phyloP scores from a whole-genome alignment of 2,113 vertebrate genomes.

The Thunnus maccoyii region DNA sequence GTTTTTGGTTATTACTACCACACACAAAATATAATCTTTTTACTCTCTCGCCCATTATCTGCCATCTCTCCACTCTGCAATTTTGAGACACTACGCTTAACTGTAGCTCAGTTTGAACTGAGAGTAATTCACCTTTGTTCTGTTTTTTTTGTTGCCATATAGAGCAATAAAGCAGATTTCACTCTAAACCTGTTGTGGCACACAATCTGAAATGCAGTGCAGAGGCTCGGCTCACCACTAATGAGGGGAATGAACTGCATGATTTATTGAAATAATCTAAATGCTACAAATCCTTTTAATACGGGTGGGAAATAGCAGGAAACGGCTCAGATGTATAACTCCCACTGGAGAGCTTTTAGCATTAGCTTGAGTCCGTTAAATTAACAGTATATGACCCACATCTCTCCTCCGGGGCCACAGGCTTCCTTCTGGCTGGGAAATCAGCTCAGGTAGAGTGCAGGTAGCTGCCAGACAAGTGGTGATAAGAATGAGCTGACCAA shows the following conservation, averaged over 20 bases:
- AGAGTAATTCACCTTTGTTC: constrained; percentile 14
- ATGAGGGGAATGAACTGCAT: constrained; percentile 29
- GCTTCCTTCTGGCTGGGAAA: constrained; percentile 6
- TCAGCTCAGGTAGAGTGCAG: not conserved
- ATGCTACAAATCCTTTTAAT: constrained; percentile 41
- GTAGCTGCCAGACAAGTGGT: not conserved
- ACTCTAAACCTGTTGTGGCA: not conserved
- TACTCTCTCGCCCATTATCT: too few relatives aligned
- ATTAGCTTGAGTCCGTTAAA: constrained; percentile 39
- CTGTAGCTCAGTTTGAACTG: not conserved
- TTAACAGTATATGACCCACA: constrained; percentile 30
- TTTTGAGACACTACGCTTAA: not conserved
- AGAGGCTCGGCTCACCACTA: constrained; percentile 21
- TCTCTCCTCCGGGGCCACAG: constrained; percentile 18
- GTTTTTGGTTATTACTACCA: too few relatives aligned
- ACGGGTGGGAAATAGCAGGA: constrained; percentile 19
- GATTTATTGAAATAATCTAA: constrained; percentile 41
- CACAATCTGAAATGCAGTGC: not conserved
- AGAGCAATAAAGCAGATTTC: constrained; percentile 2
- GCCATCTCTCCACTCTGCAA: not conserved
- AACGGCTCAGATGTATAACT: constrained; percentile 24
- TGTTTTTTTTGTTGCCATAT: not conserved
- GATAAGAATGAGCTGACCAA: not conserved
- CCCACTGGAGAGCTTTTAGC: constrained; percentile 43
- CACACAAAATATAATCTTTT: too few relatives aligned